These are phyloP conservation scores for Habrosyne pyritoides DNA, from an alignment of 2,888 invertebrate genomes.

Conservation along the genomic window DNA sequence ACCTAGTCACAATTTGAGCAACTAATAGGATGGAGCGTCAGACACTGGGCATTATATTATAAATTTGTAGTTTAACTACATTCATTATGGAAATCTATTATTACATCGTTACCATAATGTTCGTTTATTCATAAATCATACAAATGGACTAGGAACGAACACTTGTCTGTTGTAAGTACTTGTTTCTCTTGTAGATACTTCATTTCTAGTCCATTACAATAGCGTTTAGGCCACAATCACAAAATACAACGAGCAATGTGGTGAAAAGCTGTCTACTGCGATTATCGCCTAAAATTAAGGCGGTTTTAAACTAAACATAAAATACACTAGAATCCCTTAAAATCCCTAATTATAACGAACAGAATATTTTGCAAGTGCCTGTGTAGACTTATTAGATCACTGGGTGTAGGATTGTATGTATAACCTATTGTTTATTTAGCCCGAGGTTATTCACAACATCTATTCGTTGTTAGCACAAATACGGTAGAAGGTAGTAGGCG, in stretches of 20 bases:
- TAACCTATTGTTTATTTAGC: conserved; percentile 35
- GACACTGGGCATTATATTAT: conserved; percentile 39
- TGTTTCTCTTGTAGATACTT: too few species aligned
- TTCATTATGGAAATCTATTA: conserved; percentile 6
- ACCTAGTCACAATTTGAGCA: conserved; percentile 36
- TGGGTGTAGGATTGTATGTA: conserved; percentile 42
- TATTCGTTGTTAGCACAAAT: conserved; percentile 63
- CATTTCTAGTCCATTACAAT: neutral
- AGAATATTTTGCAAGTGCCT: conserved; percentile 75
- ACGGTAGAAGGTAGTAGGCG: conserved; percentile 20
- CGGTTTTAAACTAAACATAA: conserved; percentile 1
- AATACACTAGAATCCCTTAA: neutral
- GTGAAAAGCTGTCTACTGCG: neutral
- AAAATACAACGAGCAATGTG: neutral
- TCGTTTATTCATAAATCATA: neutral
- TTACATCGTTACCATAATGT: conserved; percentile 1
- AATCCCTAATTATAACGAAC: conserved; percentile 52
- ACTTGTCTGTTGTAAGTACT: neutral
- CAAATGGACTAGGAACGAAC: conserved; percentile 3
- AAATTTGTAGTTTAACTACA: conserved; percentile 43
- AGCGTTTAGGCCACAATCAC: conserved; percentile 1
- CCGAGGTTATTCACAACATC: conserved; percentile 59
- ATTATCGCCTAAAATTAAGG: conserved; percentile 1
- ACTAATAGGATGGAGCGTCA: conserved; percentile 35
- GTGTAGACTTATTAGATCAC: conserved; percentile 39